A percentile compares a stretch with the other conserved stretches of the same genome.
Evolutionary conservation across 2,797 vertebrate species (phyloP).

Genomic region (Apodemus agrarius): DNA sequence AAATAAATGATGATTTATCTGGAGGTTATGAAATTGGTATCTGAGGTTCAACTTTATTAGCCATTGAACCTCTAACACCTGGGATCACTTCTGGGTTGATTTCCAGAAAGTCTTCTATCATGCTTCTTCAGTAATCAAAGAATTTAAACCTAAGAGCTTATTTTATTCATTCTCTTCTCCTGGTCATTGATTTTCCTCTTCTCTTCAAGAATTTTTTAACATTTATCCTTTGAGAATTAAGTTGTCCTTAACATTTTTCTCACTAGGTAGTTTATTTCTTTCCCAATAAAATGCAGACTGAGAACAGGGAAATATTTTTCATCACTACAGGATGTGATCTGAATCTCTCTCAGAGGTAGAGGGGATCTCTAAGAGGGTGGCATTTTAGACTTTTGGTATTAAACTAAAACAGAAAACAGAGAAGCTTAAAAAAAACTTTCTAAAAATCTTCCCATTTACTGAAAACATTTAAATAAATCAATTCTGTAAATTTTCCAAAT

Average conservation of each 20-base stretch:
- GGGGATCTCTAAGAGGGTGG: not conserved
- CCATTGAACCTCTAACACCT: slow-evolving; percentile 56
- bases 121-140: slow-evolving; percentile 61
- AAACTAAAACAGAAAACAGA: not conserved
- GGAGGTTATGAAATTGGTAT: slow-evolving; percentile 39
- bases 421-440: not conserved
- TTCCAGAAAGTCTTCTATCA: slow-evolving; percentile 62
- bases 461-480: not conserved
- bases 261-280: not conserved
- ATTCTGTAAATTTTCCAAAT: not conserved
- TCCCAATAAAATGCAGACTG: not conserved
- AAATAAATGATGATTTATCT: slow-evolving; percentile 80
- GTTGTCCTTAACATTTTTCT: not conserved
- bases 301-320: not conserved
- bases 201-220: not conserved
- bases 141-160: not conserved
- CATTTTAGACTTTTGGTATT: no score
- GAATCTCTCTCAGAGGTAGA: not conserved
- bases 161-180: not conserved
- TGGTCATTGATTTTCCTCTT: not conserved
- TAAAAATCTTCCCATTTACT: not conserved
- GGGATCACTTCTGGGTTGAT: slow-evolving; percentile 70
- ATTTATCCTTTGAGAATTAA: not conserved
- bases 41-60: slow-evolving; percentile 74
- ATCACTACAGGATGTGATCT: not conserved